Base-by-base conservation (phyloP, 1,140 invertebrate genomes). In the Ooceraea biroi region DNA sequence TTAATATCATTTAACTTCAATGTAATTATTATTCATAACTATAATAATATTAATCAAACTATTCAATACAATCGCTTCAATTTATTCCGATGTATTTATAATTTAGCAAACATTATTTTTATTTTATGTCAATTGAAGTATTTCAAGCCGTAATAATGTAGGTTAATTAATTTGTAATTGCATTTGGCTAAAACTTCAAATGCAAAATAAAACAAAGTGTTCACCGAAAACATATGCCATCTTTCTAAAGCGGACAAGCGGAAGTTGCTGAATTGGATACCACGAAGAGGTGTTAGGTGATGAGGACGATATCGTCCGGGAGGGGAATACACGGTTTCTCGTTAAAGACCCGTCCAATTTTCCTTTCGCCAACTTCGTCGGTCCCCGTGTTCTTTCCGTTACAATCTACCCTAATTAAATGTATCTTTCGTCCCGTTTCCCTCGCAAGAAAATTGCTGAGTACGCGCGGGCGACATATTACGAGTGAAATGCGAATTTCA, bases 391-490 rank as follows among this genome's bases (percentile, higher is more conserved):
- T 77, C 60, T 65, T 77, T 77, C 27, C 60, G 27, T 77, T 77
- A 77, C 61, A 77, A 65, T 65, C 60, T n/a, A 25, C 60, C 27
- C 27, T 77, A 77, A 77, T 77, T 77, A 77, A 61, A 77, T 50
- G 27, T 77, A 65, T 65, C 73, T 48, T 22, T 10, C 27, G 27
- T 65, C 48, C n/a, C 48, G 2, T 36, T 76, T 65, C 44, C 7
- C 25, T 50, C 27, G 44, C 27, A n/a, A 48, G 27, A 65, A 65
- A 77, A 12, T 36, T 63, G 27, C 60, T 17, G 44, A 65, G 25
- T 11, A 10, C 50, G 52, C 69, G 27, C 50, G 25, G 4, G 8
- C 44, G 4, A 17, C n/a, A 27, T 36, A 61, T 3, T 25, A 14
- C 55, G 27, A 44, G 14, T 5, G 22, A 52, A 52, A 17, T 52